Evolutionary conservation across 1,140 invertebrate genomes (phyloP), one percentile per base, ranked within the genome.

Genomic region (Orius laevigatus): DNA sequence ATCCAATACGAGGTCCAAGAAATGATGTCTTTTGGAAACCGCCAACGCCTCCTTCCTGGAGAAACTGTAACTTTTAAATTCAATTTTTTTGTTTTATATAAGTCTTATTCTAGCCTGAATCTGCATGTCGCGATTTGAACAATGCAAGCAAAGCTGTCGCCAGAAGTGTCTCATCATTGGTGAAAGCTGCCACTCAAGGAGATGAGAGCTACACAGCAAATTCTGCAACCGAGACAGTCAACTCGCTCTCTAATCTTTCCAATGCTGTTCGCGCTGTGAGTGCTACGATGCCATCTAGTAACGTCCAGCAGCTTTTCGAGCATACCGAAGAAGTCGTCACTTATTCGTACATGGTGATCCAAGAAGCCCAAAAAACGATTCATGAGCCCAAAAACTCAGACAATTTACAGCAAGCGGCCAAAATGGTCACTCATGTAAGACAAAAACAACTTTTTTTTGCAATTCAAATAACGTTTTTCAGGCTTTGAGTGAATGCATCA

Each of bases 141-240:
- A 69, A 72, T 8, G 71, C 79, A 64, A 58, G 78, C 63, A 79
- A 78, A 61, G 67, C 71, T 5, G 75, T 80, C 5, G 73, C 73
- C 11, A 70, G 72, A 6, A 66, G 68, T 8, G 75, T 92, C 59
- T 82, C 88, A 9, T 82, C 89, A 56, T 62, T 96, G 19, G 64
- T 93, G 10, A 89, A 85, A 12, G 87, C 86, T 10, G 82, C 86
- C 9, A 71, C 77, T 45, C 84, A 89, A 64, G 81, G 79, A 33
- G 89, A 91, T 61, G 78, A 85, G 50, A 78, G 77, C 51, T 88
- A 88, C 61, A 84, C 84, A 0, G 82, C 84, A 2, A 75, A 78
- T 48, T 83, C 85, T 8, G 83, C 85, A 2, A 65, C 81, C 38
- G 85, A 91, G 57, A 85, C 81, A 0, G 81, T 84, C 0, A 72